phyloP scores from a whole-genome alignment of 2,113 vertebrate species.

The Eptatretus burgeri region DNA sequence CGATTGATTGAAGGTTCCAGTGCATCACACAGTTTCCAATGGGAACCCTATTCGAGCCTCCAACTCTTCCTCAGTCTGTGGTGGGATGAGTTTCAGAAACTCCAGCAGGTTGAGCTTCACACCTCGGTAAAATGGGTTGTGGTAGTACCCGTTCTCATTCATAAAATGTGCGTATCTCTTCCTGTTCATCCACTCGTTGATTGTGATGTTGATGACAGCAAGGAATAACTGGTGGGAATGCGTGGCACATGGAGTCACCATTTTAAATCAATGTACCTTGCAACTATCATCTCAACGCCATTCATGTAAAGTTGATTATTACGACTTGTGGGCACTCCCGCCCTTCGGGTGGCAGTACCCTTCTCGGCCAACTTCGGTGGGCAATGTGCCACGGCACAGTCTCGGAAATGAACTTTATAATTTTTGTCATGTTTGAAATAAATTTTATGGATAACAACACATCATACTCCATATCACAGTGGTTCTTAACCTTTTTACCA shows the following conservation, averaged over 20 bases:
- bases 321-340: neutral
- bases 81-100: slow-evolving; percentile 12
- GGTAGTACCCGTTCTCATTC: slow-evolving; percentile 11
- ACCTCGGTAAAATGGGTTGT: slow-evolving; percentile 13
- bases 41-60: neutral
- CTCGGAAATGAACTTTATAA: too few species aligned
- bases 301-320: too few species aligned
- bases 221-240: slow-evolving; percentile 12
- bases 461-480: too few species aligned
- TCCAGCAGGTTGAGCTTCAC: slow-evolving; percentile 13
- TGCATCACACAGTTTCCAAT: too few species aligned
- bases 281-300: neutral
- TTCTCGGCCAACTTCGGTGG: too few species aligned
- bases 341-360: too few species aligned
- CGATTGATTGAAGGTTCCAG: too few species aligned
- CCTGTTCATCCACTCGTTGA: slow-evolving; percentile 13
- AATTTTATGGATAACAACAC: too few species aligned
- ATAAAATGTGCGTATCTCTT: slow-evolving; percentile 13
- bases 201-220: slow-evolving; percentile 14
- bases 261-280: neutral
- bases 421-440: too few species aligned
- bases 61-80: slow-evolving; percentile 10
- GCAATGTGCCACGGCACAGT: neutral
- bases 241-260: slow-evolving; percentile 1
- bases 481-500: too few species aligned